Evolutionary conservation across 2,797 vertebrate genomes (phyloP).

Genomic region (Nasua narica): DNA sequence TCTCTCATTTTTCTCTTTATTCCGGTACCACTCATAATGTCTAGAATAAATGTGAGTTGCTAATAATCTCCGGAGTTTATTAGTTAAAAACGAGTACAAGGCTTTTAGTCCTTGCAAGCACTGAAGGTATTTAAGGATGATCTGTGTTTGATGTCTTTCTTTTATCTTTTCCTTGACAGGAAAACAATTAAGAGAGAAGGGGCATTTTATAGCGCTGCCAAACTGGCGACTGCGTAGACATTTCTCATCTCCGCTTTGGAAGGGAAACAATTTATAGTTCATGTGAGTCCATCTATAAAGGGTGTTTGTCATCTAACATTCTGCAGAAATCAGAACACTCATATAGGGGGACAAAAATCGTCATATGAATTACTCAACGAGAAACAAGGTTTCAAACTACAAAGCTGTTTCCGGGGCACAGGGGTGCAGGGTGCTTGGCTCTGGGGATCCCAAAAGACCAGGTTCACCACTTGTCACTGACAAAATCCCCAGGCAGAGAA

Average conservation of each 20-base stretch:
- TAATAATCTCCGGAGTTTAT: not conserved
- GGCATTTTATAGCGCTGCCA: not conserved
- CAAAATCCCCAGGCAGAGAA: not conserved
- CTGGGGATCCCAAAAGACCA: not conserved
- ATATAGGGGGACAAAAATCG: not conserved
- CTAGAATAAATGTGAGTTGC: not conserved
- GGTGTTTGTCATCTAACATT: not conserved
- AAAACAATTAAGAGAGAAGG: conserved; percentile 43
- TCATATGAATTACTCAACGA: not conserved
- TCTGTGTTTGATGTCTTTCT: not conserved
- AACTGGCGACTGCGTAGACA: not conserved
- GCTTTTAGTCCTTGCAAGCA: not conserved
- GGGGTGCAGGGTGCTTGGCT: not conserved
- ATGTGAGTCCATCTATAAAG: not conserved
- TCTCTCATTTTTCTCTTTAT: not conserved
- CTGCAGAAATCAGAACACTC: not conserved
- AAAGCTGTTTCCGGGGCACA: not conserved
- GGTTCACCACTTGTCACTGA: not conserved
- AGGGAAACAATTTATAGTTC: not conserved
- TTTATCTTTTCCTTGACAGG: conserved; percentile 44
- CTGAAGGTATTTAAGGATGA: conserved; percentile 21
- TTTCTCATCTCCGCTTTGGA: not conserved
- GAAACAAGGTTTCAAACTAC: not conserved
- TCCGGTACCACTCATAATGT: not conserved
- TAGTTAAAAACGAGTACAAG: not conserved